Evolutionary conservation across 2,888 invertebrate genomes (phyloP).

Genomic region (Bombyx huttoni): DNA sequence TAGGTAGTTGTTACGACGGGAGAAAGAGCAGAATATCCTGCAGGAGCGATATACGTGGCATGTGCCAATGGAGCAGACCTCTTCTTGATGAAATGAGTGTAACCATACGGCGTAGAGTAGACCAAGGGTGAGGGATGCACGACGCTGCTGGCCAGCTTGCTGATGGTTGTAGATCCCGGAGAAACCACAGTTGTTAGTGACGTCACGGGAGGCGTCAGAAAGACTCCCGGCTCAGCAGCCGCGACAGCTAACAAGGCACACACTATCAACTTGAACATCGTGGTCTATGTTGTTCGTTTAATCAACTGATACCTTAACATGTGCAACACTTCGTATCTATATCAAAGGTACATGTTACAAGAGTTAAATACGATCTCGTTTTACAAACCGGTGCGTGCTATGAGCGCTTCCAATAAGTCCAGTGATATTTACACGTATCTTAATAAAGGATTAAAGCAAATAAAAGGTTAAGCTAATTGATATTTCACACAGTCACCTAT

Average conservation of each 20-base stretch:
- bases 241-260: not conserved
- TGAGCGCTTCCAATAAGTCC: no score
- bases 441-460: no score
- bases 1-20: constrained; percentile 9
- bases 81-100: constrained; percentile 38
- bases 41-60: constrained; percentile 13
- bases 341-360: not conserved
- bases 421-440: no score
- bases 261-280: constrained; percentile 1
- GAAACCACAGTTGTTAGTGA: not conserved
- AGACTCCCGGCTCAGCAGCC: not conserved
- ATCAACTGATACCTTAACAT: not conserved
- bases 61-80: constrained; percentile 16
- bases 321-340: not conserved
- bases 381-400: no score
- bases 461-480: no score
- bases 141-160: not conserved
- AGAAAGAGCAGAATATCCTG: constrained; percentile 12
- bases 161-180: not conserved
- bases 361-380: not conserved
- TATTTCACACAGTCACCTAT: no score
- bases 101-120: constrained; percentile 12
- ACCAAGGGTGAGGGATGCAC: not conserved
- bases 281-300: not conserved
- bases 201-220: not conserved